Evolutionary conservation across 2,888 invertebrate species (phyloP), one percentile per base, ranked within the genome.

Genomic region (Eupithecia subfuscata): DNA sequence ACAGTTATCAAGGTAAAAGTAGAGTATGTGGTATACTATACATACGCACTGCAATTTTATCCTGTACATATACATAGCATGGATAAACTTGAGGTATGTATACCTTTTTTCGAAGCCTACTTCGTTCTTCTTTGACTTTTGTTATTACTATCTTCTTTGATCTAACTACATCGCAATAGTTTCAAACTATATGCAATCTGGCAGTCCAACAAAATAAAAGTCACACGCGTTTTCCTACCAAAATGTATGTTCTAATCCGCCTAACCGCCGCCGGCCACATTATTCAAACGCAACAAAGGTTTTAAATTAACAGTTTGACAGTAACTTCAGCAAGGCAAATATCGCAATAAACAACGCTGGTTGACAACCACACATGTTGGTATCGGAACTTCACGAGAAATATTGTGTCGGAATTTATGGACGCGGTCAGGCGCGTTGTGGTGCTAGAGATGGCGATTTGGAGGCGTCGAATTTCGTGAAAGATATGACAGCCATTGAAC

Each of bases 371-470:
- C 81, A 80, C 80, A 79, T 75, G 78, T 78, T 76, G 76, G 79
- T 81, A 78, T 80, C 77, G 71, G 75, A 80, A 79, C 80, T 80
- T 84, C 82, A 73, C 78, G 79, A 89, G 86, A 91, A 92, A 92
- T 92, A 91, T 91, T 90, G 90, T 90, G 88, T 87, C 86, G 84
- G 83, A 89, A 92, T 92, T 91, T 91, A 92, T 91, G 83, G 89
- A 84, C 82, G 79, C 87, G 89, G 86, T 87, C 81, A 79, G 78
- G 63, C 56, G n/a, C 25, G 81, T 84, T 75, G 60, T 69, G 80
- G 86, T 70, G 3, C 0, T 16, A 80, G 34, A 88, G 71, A 0
- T 0, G 82, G 89, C 87, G 87, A 56, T 56, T 74, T 67, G 30
- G 14, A 56, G 65, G 2, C 2, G n/a, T 37, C 0, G 40, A 16